phyloP scores from a whole-genome alignment of 2,888 invertebrate genomes.

The Ochropleura plecta region DNA sequence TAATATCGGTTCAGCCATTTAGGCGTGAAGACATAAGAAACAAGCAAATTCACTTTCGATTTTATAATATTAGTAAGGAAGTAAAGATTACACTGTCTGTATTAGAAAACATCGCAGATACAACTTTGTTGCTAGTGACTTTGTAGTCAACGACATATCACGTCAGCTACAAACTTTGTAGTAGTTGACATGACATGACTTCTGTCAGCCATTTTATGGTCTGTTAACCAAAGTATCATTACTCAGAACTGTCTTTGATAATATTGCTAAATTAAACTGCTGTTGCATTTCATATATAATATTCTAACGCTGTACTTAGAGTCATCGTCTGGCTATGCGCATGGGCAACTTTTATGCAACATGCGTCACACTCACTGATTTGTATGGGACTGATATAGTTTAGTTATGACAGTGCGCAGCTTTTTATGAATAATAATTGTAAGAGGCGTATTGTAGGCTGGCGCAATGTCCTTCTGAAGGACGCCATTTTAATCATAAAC shows the following conservation, averaged over 20 bases:
- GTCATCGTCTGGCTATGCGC: conserved; percentile 70
- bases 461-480: conserved; percentile 50
- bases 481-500: conserved; percentile 1
- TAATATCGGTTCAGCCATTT: no score
- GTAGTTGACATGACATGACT: conserved; percentile 12
- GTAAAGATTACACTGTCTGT: not conserved
- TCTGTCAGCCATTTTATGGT: conserved; percentile 21
- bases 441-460: conserved; percentile 6
- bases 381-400: conserved; percentile 62
- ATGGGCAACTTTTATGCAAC: conserved; percentile 57
- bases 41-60: no score
- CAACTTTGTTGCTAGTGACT: conserved; percentile 5
- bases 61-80: no score
- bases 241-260: conserved; percentile 36
- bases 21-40: no score
- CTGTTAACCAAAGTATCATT: conserved; percentile 27
- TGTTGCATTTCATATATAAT: conserved; percentile 41
- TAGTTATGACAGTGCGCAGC: conserved; percentile 55
- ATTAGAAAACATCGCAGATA: conserved; percentile 17
- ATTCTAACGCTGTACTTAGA: conserved; percentile 58
- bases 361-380: conserved; percentile 60
- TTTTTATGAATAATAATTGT: conserved; percentile 51
- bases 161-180: conserved; percentile 7
- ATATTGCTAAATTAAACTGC: conserved; percentile 34
- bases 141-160: not conserved